Evolutionary conservation across 2,888 invertebrate species (phyloP).

Genomic region (Acanthosepion pharaonis): DNA sequence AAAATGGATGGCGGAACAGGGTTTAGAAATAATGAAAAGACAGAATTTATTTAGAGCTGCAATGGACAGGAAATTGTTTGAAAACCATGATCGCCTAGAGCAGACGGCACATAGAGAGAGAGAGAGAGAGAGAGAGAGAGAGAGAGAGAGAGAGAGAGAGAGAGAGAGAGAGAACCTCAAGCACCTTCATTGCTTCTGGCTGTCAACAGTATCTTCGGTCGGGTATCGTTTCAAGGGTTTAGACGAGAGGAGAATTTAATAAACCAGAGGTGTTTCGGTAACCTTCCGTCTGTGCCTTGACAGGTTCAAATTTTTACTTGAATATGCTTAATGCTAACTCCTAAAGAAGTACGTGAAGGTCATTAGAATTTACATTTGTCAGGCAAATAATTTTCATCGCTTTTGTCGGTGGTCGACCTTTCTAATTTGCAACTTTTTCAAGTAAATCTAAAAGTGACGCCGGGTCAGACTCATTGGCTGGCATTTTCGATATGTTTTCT

Average conservation of each 20-base stretch:
- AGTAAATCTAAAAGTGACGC: neutral
- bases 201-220: too few species aligned
- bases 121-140: too few species aligned
- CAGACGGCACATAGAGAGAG: too few species aligned
- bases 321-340: neutral
- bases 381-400: neutral
- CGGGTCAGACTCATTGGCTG: neutral
- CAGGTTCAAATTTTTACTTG: neutral
- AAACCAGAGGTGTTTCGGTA: neutral
- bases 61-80: too few species aligned
- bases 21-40: too few species aligned
- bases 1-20: too few species aligned
- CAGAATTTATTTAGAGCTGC: too few species aligned
- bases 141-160: too few species aligned
- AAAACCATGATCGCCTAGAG: too few species aligned
- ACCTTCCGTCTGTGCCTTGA: neutral
- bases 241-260: neutral
- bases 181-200: too few species aligned
- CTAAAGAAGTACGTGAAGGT: neutral
- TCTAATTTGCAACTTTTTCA: neutral
- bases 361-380: neutral
- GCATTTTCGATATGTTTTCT: neutral
- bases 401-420: neutral
- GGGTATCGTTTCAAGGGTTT: neutral
- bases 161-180: too few species aligned